Evolutionary conservation across 1,140 invertebrate genomes (phyloP).

Genomic region (Drosophila tropicalis): DNA sequence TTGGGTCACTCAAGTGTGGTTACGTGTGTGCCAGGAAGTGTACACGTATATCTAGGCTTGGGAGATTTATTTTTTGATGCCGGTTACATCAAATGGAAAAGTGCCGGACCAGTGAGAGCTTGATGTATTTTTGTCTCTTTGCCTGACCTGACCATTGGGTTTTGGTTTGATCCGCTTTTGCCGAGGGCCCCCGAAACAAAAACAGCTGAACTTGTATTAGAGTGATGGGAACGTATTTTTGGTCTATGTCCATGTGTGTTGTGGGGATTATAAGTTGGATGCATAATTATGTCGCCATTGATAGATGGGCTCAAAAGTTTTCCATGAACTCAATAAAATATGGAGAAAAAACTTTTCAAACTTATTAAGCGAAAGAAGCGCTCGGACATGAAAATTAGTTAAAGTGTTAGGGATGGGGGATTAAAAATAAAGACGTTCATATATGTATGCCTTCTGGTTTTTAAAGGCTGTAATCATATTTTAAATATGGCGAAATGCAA

Average conservation of each 20-base stretch:
- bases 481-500: too few species aligned
- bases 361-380: not conserved
- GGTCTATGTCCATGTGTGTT: not conserved
- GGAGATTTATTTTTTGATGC: conserved; percentile 64
- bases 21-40: conserved; percentile 59
- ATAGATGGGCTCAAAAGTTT: not conserved
- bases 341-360: not conserved
- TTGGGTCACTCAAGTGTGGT: conserved; percentile 27
- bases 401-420: not conserved
- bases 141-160: conserved; percentile 13
- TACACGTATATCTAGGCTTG: conserved; percentile 43
- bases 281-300: conserved; percentile 15
- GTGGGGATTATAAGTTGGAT: conserved; percentile 34
- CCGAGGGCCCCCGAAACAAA: conserved; percentile 8
- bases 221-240: conserved; percentile 43
- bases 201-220: conserved; percentile 31
- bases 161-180: conserved; percentile 50
- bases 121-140: conserved; percentile 27
- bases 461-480: too few species aligned
- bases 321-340: not conserved
- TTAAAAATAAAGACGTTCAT: too few species aligned
- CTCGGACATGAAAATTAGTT: not conserved
- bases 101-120: not conserved
- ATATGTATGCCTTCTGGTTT: too few species aligned
- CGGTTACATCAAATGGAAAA: conserved; percentile 58